These are phyloP conservation scores for Mustela nigripes DNA, from an alignment of 2,113 vertebrate species.

Conservation along the genomic window DNA sequence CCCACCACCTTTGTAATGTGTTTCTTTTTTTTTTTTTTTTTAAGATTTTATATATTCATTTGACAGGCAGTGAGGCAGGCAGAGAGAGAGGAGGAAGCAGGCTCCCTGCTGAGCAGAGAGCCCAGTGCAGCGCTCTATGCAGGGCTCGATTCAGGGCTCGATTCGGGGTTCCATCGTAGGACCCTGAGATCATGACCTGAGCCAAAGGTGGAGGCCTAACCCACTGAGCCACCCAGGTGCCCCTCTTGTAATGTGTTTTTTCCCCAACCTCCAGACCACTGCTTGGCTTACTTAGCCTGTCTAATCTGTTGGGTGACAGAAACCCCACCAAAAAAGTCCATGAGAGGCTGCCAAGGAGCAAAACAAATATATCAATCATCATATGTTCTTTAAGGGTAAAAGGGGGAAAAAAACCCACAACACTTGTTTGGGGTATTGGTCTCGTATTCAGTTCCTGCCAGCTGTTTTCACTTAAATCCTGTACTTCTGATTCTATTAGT, in stretches of 20 bases:
- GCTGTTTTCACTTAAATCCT: constrained; percentile 6
- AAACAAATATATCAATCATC: constrained; percentile 8
- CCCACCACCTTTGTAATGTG: too few relatives aligned
- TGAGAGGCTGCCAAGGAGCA: neutral
- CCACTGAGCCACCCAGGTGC: too few relatives aligned
- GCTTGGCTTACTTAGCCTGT: constrained; percentile 44
- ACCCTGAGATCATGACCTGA: too few relatives aligned
- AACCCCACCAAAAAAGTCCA: neutral
- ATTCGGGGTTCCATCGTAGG: too few relatives aligned
- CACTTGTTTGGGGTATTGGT: neutral
- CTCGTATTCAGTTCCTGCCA: constrained; percentile 35
- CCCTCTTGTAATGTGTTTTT: neutral
- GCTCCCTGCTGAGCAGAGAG: too few relatives aligned
- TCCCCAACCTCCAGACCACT: neutral
- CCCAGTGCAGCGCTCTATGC: too few relatives aligned
- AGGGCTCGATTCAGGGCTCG: too few relatives aligned
- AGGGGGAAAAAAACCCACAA: neutral
- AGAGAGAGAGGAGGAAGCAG: too few relatives aligned
- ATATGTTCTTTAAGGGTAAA: constrained; percentile 21
- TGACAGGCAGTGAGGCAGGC: too few relatives aligned
- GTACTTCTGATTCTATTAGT: neutral
- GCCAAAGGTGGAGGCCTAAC: too few relatives aligned
- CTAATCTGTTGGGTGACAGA: constrained; percentile 24
- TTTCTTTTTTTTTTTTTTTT: neutral
- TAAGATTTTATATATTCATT: too few relatives aligned